Conservation (phyloP, 2,888 invertebrate species). For the Cabera pusaria region DNA sequence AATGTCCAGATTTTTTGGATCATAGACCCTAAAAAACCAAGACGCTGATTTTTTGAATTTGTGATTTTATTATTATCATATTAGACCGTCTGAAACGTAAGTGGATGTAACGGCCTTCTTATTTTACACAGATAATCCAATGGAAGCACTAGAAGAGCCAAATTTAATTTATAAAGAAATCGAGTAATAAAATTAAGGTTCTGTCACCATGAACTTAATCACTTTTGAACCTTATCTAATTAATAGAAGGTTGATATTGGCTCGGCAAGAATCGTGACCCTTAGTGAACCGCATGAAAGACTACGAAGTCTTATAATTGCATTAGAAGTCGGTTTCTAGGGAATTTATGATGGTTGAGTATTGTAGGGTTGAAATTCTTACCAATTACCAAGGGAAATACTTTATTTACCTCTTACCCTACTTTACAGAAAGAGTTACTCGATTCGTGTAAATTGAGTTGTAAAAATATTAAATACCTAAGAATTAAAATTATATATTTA, state of each 20-base stretch:
- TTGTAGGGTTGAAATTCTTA: slow-evolving; percentile 7
- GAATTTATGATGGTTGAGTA: slow-evolving; percentile 15
- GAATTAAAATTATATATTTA: too few species aligned
- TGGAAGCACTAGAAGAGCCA: slow-evolving; percentile 32
- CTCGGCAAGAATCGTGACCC: slow-evolving; percentile 2
- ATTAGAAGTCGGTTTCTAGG: slow-evolving; percentile 15
- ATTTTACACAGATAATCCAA: slow-evolving; percentile 19
- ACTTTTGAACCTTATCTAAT: slow-evolving; percentile 7
- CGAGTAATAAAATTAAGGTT: slow-evolving; percentile 31
- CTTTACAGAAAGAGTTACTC: too few species aligned
- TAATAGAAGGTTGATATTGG: slow-evolving; percentile 2
- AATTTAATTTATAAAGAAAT: slow-evolving; percentile 37
- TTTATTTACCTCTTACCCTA: too few species aligned
- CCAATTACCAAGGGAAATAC: too few species aligned
- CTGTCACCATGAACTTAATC: slow-evolving; percentile 12
- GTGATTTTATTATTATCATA: too few species aligned
- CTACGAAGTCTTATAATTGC: slow-evolving; percentile 27
- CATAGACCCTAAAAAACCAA: too few species aligned
- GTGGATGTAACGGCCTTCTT: slow-evolving; percentile 9
- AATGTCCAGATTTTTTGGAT: too few species aligned
- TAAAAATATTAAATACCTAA: too few species aligned
- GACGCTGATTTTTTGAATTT: too few species aligned
- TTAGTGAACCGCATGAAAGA: slow-evolving; percentile 13
- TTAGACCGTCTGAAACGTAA: slow-evolving; percentile 5
- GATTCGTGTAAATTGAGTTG: too few species aligned